Evolutionary conservation across 2,797 vertebrate species (phyloP).

Genomic region (Rhyacichthys aspro): DNA sequence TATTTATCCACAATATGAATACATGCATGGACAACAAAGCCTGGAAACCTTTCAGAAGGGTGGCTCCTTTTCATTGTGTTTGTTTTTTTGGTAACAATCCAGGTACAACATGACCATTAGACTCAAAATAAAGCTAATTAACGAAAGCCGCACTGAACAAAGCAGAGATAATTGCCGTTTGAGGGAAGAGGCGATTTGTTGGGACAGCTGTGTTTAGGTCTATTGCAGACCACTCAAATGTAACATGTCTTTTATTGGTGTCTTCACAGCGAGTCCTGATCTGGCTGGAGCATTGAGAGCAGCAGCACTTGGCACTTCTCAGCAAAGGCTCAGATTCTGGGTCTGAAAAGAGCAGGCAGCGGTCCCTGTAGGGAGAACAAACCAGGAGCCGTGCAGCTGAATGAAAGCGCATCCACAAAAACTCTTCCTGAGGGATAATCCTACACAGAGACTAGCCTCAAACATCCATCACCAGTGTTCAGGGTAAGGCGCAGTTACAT

Average conservation of each 20-base stretch:
- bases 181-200: no score
- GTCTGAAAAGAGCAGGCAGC: conserved; percentile 34
- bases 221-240: conserved; percentile 49
- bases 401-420: conserved; percentile 53
- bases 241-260: conserved; percentile 40
- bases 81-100: conserved; percentile 22
- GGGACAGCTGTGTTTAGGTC: conserved; percentile 9
- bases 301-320: conserved; percentile 42
- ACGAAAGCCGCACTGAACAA: no score
- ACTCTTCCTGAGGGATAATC: conserved; percentile 51
- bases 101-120: conserved; percentile 37
- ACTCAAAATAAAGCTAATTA: background rate
- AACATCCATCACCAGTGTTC: conserved; percentile 37
- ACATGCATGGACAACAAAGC: background rate
- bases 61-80: conserved; percentile 1
- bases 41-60: background rate
- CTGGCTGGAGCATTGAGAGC: conserved; percentile 36
- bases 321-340: conserved; percentile 43
- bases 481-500: conserved; percentile 7
- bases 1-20: conserved; percentile 5
- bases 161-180: no score
- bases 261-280: conserved; percentile 3
- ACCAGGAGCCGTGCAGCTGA: conserved; percentile 31
- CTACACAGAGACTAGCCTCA: conserved; percentile 43
- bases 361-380: conserved; percentile 51